phyloP scores from a whole-genome alignment of 2,888 invertebrate species.

The Clusia tigrina region DNA sequence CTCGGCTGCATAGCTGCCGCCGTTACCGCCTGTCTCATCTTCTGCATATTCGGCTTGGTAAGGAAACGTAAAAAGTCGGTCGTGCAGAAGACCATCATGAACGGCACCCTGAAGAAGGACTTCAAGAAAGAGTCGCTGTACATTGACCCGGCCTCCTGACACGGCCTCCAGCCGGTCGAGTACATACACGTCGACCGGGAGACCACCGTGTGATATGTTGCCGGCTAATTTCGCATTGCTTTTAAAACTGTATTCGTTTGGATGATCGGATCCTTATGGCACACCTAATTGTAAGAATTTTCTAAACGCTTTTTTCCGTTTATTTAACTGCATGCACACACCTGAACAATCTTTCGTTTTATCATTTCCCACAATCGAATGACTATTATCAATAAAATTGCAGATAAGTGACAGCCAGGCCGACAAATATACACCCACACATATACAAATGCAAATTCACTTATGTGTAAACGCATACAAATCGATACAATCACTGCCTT shows the following conservation, averaged over 20 bases:
- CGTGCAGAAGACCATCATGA: constrained; percentile 65
- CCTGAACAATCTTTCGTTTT: background rate
- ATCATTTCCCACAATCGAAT: background rate
- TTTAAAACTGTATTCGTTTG: constrained; percentile 10
- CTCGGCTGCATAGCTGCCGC: constrained; percentile 70
- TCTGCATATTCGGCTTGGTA: constrained; percentile 70
- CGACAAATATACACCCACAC: no score
- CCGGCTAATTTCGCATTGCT: constrained; percentile 41
- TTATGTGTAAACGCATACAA: constrained; percentile 23
- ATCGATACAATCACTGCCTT: constrained; percentile 59
- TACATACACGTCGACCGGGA: constrained; percentile 93
- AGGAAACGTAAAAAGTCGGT: constrained; percentile 68
- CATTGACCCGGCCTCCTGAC: constrained; percentile 78
- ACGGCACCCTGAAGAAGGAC: constrained; percentile 71
- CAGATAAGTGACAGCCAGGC: no score
- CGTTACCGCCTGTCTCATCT: constrained; percentile 68
- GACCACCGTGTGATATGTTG: constrained; percentile 82
- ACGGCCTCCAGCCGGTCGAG: constrained; percentile 88
- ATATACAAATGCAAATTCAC: no score
- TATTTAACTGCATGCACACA: background rate
- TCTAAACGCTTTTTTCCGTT: constrained; percentile 20
- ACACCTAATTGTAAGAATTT: constrained; percentile 11
- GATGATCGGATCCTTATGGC: background rate
- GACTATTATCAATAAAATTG: no score
- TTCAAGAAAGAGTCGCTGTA: constrained; percentile 64